Evolutionary conservation across 2,888 invertebrate genomes (phyloP).

Genomic region (Pollenia angustigena): DNA sequence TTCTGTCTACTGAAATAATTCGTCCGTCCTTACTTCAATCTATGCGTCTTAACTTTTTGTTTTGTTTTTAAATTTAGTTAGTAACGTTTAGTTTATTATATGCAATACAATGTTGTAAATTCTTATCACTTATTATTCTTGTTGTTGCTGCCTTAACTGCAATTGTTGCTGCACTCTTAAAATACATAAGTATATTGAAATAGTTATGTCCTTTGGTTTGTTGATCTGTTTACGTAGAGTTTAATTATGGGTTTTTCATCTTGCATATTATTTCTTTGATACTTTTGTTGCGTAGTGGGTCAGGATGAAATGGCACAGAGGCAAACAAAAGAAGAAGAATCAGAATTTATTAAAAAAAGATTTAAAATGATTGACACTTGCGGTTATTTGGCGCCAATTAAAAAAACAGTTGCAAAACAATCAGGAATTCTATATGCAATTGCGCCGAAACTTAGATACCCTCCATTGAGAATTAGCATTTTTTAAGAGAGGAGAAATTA

Average conservation of each 20-base stretch:
- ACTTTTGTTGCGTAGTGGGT: slow-evolving; percentile 35
- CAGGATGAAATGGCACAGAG: slow-evolving; percentile 16
- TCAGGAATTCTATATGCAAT: too few relatives aligned
- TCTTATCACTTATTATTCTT: slow-evolving; percentile 41
- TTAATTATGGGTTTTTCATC: slow-evolving; percentile 31
- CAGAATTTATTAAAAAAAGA: slow-evolving; percentile 20
- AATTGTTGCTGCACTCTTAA: background rate
- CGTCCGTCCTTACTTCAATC: background rate
- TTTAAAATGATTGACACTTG: slow-evolving; percentile 61
- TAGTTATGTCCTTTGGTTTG: slow-evolving; percentile 10
- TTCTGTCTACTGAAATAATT: too few relatives aligned
- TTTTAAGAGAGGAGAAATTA: too few relatives aligned
- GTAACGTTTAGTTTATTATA: slow-evolving; percentile 19
- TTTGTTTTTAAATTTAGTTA: background rate
- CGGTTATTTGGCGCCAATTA: slow-evolving; percentile 66
- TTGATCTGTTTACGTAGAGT: slow-evolving; percentile 26
- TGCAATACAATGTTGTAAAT: slow-evolving; percentile 56
- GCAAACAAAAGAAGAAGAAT: background rate
- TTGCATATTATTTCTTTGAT: background rate
- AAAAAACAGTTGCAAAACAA: background rate
- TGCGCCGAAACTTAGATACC: too few relatives aligned
- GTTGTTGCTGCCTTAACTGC: slow-evolving; percentile 20
- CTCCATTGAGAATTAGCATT: too few relatives aligned
- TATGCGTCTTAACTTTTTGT: slow-evolving; percentile 22
- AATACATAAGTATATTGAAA: background rate